A percentile compares a stretch with the other conserved stretches of the same genome.
phyloP scores from a whole-genome alignment of 1,140 invertebrate species.

The Atopsyche davidsoni region DNA sequence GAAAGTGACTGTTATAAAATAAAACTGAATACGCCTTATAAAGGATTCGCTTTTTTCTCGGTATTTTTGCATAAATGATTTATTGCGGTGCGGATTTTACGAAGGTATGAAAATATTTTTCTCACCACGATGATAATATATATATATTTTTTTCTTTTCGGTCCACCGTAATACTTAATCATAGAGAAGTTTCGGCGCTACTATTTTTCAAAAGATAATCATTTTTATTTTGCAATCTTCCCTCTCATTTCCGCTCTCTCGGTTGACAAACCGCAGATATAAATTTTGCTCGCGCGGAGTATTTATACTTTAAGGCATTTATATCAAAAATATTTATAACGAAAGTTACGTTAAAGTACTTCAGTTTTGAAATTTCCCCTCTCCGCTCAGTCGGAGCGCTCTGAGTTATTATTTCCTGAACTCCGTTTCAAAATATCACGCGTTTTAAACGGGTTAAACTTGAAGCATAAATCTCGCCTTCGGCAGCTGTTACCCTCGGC shows the following conservation, averaged over 20 bases:
- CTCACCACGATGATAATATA: too few species aligned
- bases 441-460: slow-evolving; percentile 31
- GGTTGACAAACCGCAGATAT: too few species aligned
- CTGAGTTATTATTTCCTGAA: slow-evolving; percentile 29
- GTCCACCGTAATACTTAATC: too few species aligned
- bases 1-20: slow-evolving; percentile 26
- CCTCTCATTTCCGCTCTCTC: too few species aligned
- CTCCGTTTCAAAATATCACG: slow-evolving; percentile 30
- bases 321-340: slow-evolving; percentile 17
- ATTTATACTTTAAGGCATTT: slow-evolving; percentile 9
- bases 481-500: slow-evolving; percentile 26
- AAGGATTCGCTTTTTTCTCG: slow-evolving; percentile 8
- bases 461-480: slow-evolving; percentile 29
- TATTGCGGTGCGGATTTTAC: slow-evolving; percentile 18
- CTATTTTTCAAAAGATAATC: too few species aligned
- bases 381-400: neutral
- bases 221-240: too few species aligned
- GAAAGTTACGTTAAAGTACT: slow-evolving; percentile 12
- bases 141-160: too few species aligned
- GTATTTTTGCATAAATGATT: slow-evolving; percentile 22
- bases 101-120: too few species aligned
- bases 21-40: slow-evolving; percentile 17
- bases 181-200: too few species aligned
- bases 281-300: too few species aligned
- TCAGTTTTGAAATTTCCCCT: slow-evolving; percentile 7